Percentiles rank a stretch among this genome's conserved stretches.
Conservation (phyloP, 2,113 vertebrate genomes). For the Etia nguti region DNA sequence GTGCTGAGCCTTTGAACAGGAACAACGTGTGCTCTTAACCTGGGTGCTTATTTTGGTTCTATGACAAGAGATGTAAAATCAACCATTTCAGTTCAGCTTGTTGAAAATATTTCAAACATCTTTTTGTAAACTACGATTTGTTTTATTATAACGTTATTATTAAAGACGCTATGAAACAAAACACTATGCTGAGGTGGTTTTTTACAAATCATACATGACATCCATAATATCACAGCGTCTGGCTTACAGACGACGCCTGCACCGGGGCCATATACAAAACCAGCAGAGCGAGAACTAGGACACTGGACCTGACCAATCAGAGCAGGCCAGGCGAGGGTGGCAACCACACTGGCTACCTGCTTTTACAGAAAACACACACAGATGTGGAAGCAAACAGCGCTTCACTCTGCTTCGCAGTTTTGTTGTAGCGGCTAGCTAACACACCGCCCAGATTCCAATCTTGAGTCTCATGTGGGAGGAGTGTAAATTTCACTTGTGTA, state of each 20-base stretch:
- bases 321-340: background rate
- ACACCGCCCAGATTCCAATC: background rate
- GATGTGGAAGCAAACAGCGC: background rate
- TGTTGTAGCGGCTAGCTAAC: background rate
- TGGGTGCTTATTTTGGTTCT: background rate
- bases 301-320: background rate
- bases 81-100: background rate
- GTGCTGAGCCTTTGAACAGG: background rate
- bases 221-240: background rate
- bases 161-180: background rate
- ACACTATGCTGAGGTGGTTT: background rate
- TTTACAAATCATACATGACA: background rate
- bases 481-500: background rate
- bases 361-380: background rate
- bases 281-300: background rate
- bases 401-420: background rate
- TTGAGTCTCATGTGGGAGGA: background rate
- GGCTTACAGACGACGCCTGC: rapidly evolving
- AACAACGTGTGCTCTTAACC: background rate
- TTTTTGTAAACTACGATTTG: background rate
- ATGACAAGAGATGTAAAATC: background rate
- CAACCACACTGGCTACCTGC: background rate
- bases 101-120: background rate
- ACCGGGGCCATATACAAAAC: background rate
- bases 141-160: background rate